These are phyloP conservation scores for Podarcis muralis DNA, from an alignment of 2,113 vertebrate species.

Conservation along the genomic window DNA sequence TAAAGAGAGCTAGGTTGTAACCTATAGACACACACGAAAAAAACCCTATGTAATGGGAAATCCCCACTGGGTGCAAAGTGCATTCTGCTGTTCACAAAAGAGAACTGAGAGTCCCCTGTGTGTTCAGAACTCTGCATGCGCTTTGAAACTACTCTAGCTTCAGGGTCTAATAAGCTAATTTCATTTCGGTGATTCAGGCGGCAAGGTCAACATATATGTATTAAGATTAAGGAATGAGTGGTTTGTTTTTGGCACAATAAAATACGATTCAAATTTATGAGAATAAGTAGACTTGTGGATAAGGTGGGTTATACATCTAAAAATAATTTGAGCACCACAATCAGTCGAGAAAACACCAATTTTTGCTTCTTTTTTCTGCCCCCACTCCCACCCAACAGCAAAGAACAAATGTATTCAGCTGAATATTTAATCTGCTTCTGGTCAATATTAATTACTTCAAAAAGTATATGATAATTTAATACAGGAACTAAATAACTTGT, in stretches of 20 bases:
- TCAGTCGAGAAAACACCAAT: background rate
- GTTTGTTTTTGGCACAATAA: background rate
- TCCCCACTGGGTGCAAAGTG: background rate
- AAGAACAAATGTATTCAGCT: background rate
- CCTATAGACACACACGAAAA: background rate
- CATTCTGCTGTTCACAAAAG: background rate
- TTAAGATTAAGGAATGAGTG: background rate
- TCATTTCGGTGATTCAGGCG: slow-evolving; percentile 10
- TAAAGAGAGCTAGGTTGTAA: background rate
- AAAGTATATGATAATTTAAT: background rate
- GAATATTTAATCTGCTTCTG: background rate
- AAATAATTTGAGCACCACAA: background rate
- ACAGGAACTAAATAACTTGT: background rate
- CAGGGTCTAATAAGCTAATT: slow-evolving; percentile 2
- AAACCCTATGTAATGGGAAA: background rate
- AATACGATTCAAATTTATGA: background rate
- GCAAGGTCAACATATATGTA: slow-evolving; percentile 44
- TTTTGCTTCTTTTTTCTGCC: background rate
- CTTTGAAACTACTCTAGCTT: background rate
- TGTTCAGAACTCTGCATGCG: background rate
- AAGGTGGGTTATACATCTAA: background rate
- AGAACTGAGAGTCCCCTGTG: background rate
- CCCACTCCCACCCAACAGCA: background rate
- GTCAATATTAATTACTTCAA: background rate
- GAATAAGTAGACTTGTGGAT: background rate